These are phyloP conservation scores for Struthio camelus DNA, from an alignment of 2,113 vertebrate species.

Conservation along the genomic window DNA sequence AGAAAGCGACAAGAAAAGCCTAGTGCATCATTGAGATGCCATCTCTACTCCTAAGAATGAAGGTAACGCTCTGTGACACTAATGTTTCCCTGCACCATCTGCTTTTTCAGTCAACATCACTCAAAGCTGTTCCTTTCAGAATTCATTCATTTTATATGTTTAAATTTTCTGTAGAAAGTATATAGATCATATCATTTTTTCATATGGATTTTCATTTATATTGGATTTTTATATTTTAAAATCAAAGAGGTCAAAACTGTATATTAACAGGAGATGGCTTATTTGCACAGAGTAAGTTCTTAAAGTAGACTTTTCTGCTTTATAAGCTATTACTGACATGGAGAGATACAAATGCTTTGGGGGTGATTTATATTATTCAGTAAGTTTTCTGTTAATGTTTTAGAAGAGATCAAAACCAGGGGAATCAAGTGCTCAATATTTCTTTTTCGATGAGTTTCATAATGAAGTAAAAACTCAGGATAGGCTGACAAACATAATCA, in stretches of 20 bases:
- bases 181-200: not conserved
- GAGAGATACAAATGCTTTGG: not conserved
- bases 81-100: slow-evolving; percentile 67
- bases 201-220: not conserved
- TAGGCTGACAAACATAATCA: slow-evolving; percentile 58
- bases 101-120: slow-evolving; percentile 66
- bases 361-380: not conserved
- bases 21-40: not conserved
- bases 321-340: not conserved
- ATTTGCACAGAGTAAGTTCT: not conserved
- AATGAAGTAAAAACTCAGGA: slow-evolving; percentile 39
- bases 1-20: slow-evolving; percentile 5
- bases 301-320: not conserved
- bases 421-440: not conserved
- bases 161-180: slow-evolving; percentile 3
- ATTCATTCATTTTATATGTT: slow-evolving; percentile 48
- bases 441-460: slow-evolving; percentile 37
- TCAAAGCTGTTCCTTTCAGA: slow-evolving; percentile 57
- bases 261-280: not conserved
- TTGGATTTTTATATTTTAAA: slow-evolving; percentile 2
- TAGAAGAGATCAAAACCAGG: not conserved
- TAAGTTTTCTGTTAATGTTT: not conserved
- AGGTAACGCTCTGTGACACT: slow-evolving; percentile 62
- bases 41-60: slow-evolving; percentile 40
- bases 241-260: not conserved